A percentile compares a stretch with the other conserved stretches of the same genome.
Evolutionary conservation across 2,888 invertebrate species (phyloP).

Genomic region (Papilio protenor): DNA sequence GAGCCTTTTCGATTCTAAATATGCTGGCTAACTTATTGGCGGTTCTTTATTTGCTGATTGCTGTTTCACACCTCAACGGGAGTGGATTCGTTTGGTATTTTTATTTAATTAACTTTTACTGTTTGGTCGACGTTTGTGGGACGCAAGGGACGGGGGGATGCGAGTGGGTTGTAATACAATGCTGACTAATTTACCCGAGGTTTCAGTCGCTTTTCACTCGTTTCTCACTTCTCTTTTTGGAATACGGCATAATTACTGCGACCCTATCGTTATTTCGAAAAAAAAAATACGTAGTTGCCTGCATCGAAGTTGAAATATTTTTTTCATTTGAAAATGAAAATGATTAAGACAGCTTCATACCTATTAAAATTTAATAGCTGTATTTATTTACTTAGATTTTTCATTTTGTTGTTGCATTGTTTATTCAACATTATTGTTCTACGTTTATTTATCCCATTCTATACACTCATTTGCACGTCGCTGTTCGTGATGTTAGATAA

Average conservation of each 20-base stretch:
- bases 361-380: not conserved
- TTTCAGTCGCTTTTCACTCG: slow-evolving; percentile 65
- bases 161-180: slow-evolving; percentile 65
- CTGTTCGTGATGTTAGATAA: not conserved
- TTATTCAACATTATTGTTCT: too few relatives aligned
- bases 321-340: slow-evolving; percentile 50
- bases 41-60: slow-evolving; percentile 81
- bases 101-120: slow-evolving; percentile 78
- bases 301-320: slow-evolving; percentile 16
- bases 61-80: slow-evolving; percentile 77
- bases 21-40: slow-evolving; percentile 80
- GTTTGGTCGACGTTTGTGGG: slow-evolving; percentile 62
- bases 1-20: slow-evolving; percentile 80
- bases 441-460: too few relatives aligned
- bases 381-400: not conserved
- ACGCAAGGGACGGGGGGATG: slow-evolving; percentile 53
- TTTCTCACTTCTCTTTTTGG: slow-evolving; percentile 61
- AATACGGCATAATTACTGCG: slow-evolving; percentile 44
- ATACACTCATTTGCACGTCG: not conserved
- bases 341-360: slow-evolving; percentile 3
- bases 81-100: slow-evolving; percentile 73
- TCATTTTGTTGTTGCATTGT: too few relatives aligned
- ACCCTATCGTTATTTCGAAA: slow-evolving; percentile 36
- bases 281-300: slow-evolving; percentile 23
- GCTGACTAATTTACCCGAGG: slow-evolving; percentile 74